Evolutionary conservation across 1,140 invertebrate genomes (phyloP).

Genomic region (Penaeus chinensis): DNA sequence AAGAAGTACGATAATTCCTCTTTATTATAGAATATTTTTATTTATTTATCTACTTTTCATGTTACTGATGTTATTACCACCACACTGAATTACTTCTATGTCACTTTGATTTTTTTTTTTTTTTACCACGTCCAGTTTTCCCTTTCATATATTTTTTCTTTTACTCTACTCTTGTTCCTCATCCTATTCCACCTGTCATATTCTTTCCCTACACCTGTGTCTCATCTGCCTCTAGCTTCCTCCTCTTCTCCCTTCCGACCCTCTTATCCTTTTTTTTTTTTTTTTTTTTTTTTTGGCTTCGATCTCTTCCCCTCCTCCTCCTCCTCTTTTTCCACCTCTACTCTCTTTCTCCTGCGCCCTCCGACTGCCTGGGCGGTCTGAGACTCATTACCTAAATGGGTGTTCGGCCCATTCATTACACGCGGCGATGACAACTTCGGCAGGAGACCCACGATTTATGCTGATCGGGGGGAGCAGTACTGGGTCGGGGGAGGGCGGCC

Average conservation of each 20-base stretch:
- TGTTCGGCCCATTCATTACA: constrained; percentile 47
- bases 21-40: no score
- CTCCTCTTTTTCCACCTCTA: not conserved
- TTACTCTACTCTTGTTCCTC: no score
- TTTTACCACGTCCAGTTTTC: no score
- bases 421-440: constrained; percentile 42
- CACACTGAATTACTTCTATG: no score
- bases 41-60: no score
- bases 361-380: constrained; percentile 37
- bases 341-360: not conserved
- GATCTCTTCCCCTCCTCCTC: not conserved
- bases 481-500: not conserved
- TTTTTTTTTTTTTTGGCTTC: not conserved
- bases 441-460: constrained; percentile 46
- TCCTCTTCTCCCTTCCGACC: not conserved
- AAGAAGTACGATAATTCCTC: no score
- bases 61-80: no score
- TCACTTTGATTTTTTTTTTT: no score
- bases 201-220: no score
- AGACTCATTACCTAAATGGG: constrained; percentile 51
- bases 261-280: not conserved
- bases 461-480: not conserved
- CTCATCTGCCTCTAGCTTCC: not conserved
- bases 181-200: no score
- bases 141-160: no score